Base-by-base conservation (phyloP, 2,888 invertebrate species). In the Ferdinandea cuprea region DNA sequence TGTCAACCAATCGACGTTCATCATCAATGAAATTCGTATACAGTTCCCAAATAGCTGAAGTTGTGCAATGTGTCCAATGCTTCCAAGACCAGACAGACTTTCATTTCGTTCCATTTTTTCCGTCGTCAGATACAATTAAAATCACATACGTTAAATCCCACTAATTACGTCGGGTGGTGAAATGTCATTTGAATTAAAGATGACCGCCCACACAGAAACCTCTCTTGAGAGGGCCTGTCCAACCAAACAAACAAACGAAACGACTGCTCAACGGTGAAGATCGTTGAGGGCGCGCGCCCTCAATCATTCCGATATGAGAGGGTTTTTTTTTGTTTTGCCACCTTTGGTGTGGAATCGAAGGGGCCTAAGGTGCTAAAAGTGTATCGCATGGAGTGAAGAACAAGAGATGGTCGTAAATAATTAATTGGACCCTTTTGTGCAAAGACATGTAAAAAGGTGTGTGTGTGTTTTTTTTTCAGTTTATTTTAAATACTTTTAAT, bases 141-240 rank as follows among this genome's bases (percentile, higher is more conserved):
- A 8, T 59, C 76, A 61, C 71, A 81, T 40, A 59, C 58, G 66
- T 66, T 66, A 59, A 76, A 35, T 72, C 54, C 54, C 77, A 69
- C 77, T 81, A 81, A 81, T 81, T 81, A 81, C 71, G 77, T 66
- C 71, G 66, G 65, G 54, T 76, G 79, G 77, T 77, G 81, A 81
- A 72, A 77, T 81, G 81, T 81, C 81, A 81, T 77, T 72, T 81
- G 77, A 81, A 77, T 81, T 81, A 72, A 81, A 77, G 81, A 81
- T 72, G 81, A 77, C 81, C 81, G 77, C 81, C 81, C 81, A 81
- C 81, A 77, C 69, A 52, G 48, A 58, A 48, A 8, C 46, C 19
- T 7, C n/a, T n/a, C n/a, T n/a, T n/a, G n/a, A n/a, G n/a, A n/a
- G n/a, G n/a, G n/a, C n/a, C n/a, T n/a, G n/a, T n/a, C n/a, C 9